Conservation (phyloP, 2,113 vertebrate species). For the Phyllostomus hastatus region DNA sequence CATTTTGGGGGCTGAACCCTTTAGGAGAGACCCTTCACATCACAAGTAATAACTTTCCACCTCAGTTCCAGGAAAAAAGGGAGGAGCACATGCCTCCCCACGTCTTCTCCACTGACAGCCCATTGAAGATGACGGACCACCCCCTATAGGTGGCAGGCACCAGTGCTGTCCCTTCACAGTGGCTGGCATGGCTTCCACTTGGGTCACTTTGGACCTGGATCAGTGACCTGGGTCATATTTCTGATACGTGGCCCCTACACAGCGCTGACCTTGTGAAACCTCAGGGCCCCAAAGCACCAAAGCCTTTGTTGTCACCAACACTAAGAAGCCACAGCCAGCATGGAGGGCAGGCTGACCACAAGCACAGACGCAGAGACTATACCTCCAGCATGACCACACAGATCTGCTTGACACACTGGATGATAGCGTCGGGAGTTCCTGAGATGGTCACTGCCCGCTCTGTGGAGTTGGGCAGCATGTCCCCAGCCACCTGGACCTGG, state of each 20-base stretch:
- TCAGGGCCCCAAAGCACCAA: neutral
- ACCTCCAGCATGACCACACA: slow-evolving; percentile 99
- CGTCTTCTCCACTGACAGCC: fast-evolving
- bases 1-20: neutral
- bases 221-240: neutral
- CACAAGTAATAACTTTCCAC: neutral
- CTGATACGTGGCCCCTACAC: neutral
- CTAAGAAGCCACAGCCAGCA: neutral
- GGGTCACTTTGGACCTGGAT: neutral
- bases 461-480: slow-evolving; percentile 99
- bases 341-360: neutral
- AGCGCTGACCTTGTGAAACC: fast-evolving
- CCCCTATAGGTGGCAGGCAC: neutral
- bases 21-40: too few relatives aligned
- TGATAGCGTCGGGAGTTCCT: slow-evolving; percentile 97
- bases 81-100: neutral
- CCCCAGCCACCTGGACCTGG: slow-evolving; percentile 97
- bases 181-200: neutral
- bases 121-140: neutral
- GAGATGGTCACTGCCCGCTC: slow-evolving; percentile 99
- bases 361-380: slow-evolving; percentile 51
- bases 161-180: neutral
- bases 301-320: neutral
- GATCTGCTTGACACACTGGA: slow-evolving; percentile 99
- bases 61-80: neutral